These are phyloP conservation scores for Lindbergichthys nudifrons DNA, from an alignment of 2,797 vertebrate species.

Conservation along the genomic window DNA sequence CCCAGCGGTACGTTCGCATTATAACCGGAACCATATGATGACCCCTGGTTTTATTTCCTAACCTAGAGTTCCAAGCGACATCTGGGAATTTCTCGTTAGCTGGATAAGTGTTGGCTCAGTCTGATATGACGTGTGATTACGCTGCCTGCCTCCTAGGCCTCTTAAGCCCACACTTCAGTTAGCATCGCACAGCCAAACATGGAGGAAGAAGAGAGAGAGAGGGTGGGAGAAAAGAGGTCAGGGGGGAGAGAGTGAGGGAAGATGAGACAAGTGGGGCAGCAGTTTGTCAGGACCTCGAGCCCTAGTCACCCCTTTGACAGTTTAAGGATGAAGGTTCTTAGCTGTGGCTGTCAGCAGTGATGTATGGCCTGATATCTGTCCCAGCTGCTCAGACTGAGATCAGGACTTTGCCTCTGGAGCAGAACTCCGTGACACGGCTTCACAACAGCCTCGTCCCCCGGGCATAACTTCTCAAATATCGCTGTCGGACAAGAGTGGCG, in stretches of 20 bases:
- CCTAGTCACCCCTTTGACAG: slow-evolving; percentile 73
- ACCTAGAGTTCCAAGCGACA: slow-evolving; percentile 64
- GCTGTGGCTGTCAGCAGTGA: slow-evolving; percentile 81
- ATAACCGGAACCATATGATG: slow-evolving; percentile 72
- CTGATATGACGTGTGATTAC: slow-evolving; percentile 75
- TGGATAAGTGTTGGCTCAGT: slow-evolving; percentile 66
- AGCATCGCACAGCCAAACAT: slow-evolving; percentile 60
- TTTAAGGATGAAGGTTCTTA: slow-evolving; percentile 76
- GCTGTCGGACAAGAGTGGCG: slow-evolving; percentile 36
- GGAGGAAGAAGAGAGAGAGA: slow-evolving; percentile 16
- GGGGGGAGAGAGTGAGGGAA: slow-evolving; percentile 40
- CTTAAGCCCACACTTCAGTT: slow-evolving; percentile 76
- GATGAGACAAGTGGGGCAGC: slow-evolving; percentile 67
- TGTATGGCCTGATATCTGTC: slow-evolving; percentile 78
- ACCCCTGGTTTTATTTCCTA: slow-evolving; percentile 77
- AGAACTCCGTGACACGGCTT: slow-evolving; percentile 61
- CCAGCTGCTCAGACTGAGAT: slow-evolving; percentile 69
- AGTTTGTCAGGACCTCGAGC: slow-evolving; percentile 78
- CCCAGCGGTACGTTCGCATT: slow-evolving; percentile 63
- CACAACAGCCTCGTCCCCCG: slow-evolving; percentile 25
- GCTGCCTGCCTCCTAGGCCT: slow-evolving; percentile 64
- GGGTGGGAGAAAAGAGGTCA: slow-evolving; percentile 59
- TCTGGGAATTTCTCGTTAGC: slow-evolving; percentile 75
- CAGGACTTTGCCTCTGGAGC: slow-evolving; percentile 70
- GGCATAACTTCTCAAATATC: slow-evolving; percentile 55